Evolutionary conservation across 2,797 vertebrate species (phyloP), one percentile per base, ranked within the genome.

Genomic region (Coregonus ussuriensis): DNA sequence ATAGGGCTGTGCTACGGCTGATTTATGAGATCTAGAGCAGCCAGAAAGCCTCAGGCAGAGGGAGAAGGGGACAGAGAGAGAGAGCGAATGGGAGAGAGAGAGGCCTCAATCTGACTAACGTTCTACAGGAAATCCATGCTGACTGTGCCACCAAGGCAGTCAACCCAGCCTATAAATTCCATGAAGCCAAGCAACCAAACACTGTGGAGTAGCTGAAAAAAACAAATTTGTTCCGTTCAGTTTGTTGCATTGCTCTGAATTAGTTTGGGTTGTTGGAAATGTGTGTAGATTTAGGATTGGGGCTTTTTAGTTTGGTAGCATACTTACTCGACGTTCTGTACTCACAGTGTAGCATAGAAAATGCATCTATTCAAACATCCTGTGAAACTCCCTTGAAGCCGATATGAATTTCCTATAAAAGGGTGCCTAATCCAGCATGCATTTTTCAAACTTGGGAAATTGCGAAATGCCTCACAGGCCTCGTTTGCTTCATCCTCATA

Each of bases 21-120:
- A 93, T 93, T 94, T 93, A 93, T 93, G 87, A 90, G 89, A 74
- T 47, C 83, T 82, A 83, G 84, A 87, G 83, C 79, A 88, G 90
- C 87, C 89, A 88, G 85, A 84, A 89, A 87, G 89, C 92, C 91
- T 86, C 78, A 1, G 90, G 91, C 87, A 69, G 65, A 74, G 53
- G n/a, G 74, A 53, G 65, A 68, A 47, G 52, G 74, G n/a, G 66
- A 68, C 63, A 71, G 31, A 80, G 84, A 79, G 81, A 70, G 33
- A 47, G 75, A 76, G 52, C 41, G 51, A 70, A 33, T 35, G 67
- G 35, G 41, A 76, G 56, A 69, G 74, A 79, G 72, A 75, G 56
- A 59, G 87, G 86, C 81, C 87, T 92, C 92, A 79, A 88, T 88
- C 89, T 88, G 85, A 91, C 85, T 86, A 90, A 90, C 85, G 86